phyloP scores from a whole-genome alignment of 2,797 vertebrate genomes.

The Gobio occitaniae region DNA sequence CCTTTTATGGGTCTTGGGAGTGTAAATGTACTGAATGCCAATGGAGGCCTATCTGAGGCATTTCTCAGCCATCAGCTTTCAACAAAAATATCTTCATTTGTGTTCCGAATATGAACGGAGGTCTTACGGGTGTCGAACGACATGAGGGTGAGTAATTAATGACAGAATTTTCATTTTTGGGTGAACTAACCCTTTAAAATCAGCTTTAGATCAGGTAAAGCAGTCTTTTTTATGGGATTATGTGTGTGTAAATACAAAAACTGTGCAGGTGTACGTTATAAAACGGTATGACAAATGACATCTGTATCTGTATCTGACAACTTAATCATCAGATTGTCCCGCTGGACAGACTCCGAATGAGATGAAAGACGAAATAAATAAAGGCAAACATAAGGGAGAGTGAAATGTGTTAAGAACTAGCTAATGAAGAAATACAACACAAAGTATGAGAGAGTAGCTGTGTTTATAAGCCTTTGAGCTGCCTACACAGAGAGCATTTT shows the following conservation, averaged over 20 bases:
- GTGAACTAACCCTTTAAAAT: not conserved
- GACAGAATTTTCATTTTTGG: too few relatives aligned
- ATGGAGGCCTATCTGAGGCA: too few relatives aligned
- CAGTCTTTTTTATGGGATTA: not conserved
- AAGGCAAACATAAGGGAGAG: constrained; percentile 10
- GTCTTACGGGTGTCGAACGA: too few relatives aligned
- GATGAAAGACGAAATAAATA: constrained; percentile 12
- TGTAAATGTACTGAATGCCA: too few relatives aligned
- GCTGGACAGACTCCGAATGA: not conserved
- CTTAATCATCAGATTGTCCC: constrained; percentile 19
- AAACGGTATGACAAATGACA: constrained; percentile 24
- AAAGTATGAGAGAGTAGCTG: not conserved
- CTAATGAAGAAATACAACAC: not conserved
- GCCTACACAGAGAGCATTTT: not conserved
- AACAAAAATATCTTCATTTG: too few relatives aligned
- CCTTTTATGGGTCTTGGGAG: too few relatives aligned
- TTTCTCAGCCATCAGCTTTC: too few relatives aligned
- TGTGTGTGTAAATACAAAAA: constrained; percentile 1
- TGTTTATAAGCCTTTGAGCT: not conserved
- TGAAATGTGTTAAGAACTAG: not conserved
- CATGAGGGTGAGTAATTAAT: too few relatives aligned
- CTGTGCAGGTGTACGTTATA: constrained; percentile 11
- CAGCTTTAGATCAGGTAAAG: not conserved
- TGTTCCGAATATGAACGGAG: too few relatives aligned
- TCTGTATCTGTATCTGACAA: constrained; percentile 40